Evolutionary conservation across 2,797 vertebrate genomes (phyloP), one percentile per base, ranked within the genome.

Genomic region (Paramormyrops hopkinsi): DNA sequence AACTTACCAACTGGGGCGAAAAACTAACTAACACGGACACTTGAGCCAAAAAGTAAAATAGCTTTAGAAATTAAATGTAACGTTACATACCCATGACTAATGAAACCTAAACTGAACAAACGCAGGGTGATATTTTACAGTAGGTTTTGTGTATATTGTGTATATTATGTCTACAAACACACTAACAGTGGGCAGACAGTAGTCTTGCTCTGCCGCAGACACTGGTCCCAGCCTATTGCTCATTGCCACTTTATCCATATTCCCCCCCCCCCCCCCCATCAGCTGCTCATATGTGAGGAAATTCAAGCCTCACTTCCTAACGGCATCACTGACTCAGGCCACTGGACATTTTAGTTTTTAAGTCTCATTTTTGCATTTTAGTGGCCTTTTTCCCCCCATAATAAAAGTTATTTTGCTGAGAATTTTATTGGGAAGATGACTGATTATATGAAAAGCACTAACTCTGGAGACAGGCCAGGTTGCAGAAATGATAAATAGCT

Each of bases 401-500:
- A 56, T 33, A 86, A 76, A 19, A 51, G 50, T 44, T 62, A 62
- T 62, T 59, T 59, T 59, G 17, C 37, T 87, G 29, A 87, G 54
- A 65, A 89, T 91, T 82, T 90, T 19, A 9, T 76, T 79, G 54
- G 69, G 56, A 91, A 90, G 91, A 93, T 93, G 91, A 93, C 92
- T 92, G 91, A 92, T 88, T 92, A 88, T 93, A 91, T 89, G 76
- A 89, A 91, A 89, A 90, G 86, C 89, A 92, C 88, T 89, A 89
- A 91, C 86, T 85, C 89, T 90, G 91, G 91, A 94, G 94, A 94
- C 93, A 93, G 92, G 91, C 90, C n/a, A 51, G 93, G 92, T 92
- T 92, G 90, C 91, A 89, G 90, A 89, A 83, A 92, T 95, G 94
- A 96, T 93, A 92, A 94, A 95, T 93, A 89, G 91, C 93, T 90